Evolutionary conservation across 2,888 invertebrate genomes (phyloP).

Genomic region (Ecdyonurus torrentis): DNA sequence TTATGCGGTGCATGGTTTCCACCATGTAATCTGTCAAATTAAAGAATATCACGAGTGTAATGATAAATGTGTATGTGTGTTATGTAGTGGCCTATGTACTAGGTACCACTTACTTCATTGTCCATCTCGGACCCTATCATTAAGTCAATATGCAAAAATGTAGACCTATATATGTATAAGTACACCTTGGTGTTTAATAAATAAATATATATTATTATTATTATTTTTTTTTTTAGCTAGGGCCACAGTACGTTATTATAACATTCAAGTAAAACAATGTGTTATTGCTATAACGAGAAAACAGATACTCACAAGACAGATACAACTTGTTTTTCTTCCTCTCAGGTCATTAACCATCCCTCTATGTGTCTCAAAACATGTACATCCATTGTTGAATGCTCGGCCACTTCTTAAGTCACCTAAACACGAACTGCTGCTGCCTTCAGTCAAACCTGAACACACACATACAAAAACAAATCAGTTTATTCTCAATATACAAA

Average conservation of each 20-base stretch:
- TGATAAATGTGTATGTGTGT: no score
- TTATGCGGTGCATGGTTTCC: no score
- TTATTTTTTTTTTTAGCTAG: neutral
- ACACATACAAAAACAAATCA: neutral
- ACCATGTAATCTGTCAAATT: no score
- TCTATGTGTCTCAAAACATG: conserved; percentile 72
- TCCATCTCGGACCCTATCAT: no score
- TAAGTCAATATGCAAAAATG: no score
- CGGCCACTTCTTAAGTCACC: conserved; percentile 88
- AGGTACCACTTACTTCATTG: no score
- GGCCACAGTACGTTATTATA: neutral
- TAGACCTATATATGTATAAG: no score
- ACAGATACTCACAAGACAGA: conserved; percentile 43
- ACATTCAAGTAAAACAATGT: neutral
- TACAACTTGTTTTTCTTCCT: conserved; percentile 59
- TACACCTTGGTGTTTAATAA: no score
- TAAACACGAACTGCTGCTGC: conserved; percentile 32
- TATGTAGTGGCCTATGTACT: no score
- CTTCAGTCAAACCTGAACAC: neutral
- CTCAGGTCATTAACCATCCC: conserved; percentile 60
- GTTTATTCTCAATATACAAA: no score
- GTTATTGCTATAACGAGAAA: neutral
- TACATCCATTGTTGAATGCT: conserved; percentile 94
- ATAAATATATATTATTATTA: neutral
- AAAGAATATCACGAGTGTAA: no score